Conservation (phyloP, 2,888 invertebrate genomes). For the Steinernema hermaphroditum region DNA sequence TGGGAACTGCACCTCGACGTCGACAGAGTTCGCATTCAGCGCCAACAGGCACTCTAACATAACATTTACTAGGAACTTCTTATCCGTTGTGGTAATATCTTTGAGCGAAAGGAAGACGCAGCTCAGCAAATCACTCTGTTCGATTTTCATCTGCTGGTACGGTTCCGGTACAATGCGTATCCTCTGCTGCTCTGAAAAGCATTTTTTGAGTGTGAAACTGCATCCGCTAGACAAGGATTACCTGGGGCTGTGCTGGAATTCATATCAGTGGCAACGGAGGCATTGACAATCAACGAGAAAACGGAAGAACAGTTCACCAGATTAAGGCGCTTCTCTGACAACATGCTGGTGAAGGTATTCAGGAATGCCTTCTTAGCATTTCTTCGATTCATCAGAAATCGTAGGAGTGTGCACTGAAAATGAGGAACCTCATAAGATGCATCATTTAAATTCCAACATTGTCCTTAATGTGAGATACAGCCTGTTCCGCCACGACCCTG, state of each 20-base stretch:
- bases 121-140: constrained; percentile 39
- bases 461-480: constrained; percentile 32
- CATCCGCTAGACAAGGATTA: too few relatives aligned
- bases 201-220: background rate
- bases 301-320: background rate
- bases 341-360: background rate
- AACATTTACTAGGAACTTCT: constrained; percentile 40
- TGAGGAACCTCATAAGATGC: background rate
- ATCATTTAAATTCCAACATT: constrained; percentile 32
- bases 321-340: background rate
- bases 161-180: constrained; percentile 28
- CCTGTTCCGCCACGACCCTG: constrained; percentile 34
- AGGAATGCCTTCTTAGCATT: constrained; percentile 41
- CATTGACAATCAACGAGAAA: background rate
- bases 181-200: background rate
- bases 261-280: background rate
- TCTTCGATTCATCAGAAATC: constrained; percentile 45
- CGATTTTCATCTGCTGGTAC: constrained; percentile 40
- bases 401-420: constrained; percentile 18
- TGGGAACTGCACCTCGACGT: constrained; percentile 42
- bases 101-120: constrained; percentile 44
- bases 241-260: background rate
- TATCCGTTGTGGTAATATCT: constrained; percentile 40
- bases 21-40: constrained; percentile 36
- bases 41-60: constrained; percentile 44